Conservation (phyloP, 2,888 invertebrate species). For the Lasioglossum leucozonium region DNA sequence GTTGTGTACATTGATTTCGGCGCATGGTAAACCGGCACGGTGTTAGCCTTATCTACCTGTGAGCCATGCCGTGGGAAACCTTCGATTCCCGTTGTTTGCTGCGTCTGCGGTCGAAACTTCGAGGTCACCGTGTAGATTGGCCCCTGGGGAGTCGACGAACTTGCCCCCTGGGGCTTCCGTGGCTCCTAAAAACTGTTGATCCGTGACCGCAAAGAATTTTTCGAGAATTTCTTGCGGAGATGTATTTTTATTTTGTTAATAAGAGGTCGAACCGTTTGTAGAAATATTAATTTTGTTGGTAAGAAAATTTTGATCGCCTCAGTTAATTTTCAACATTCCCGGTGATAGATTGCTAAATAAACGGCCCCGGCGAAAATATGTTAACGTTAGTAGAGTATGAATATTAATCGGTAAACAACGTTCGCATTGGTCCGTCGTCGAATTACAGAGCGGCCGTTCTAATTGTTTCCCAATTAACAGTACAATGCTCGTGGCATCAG, state of each 20-base stretch:
- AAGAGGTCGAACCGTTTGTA: background rate
- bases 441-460: background rate
- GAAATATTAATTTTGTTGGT: background rate
- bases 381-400: background rate
- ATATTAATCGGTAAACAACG: background rate
- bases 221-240: background rate
- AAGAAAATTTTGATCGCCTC: background rate
- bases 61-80: background rate
- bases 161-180: background rate
- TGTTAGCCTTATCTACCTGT: conserved; percentile 3
- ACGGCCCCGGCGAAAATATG: background rate
- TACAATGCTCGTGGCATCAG: conserved; percentile 12
- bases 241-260: background rate
- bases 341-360: background rate
- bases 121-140: background rate
- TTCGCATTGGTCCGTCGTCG: background rate
- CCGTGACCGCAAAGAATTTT: background rate
- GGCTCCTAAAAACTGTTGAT: background rate
- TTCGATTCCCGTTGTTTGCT: background rate
- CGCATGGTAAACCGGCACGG: background rate
- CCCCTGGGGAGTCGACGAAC: background rate
- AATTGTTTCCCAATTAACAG: conserved; percentile 19
- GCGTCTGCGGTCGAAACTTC: background rate
- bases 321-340: background rate
- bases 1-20: conserved; percentile 22